These are phyloP conservation scores for Cyprinus carpio DNA, from an alignment of 2,113 vertebrate species.

Conservation along the genomic window DNA sequence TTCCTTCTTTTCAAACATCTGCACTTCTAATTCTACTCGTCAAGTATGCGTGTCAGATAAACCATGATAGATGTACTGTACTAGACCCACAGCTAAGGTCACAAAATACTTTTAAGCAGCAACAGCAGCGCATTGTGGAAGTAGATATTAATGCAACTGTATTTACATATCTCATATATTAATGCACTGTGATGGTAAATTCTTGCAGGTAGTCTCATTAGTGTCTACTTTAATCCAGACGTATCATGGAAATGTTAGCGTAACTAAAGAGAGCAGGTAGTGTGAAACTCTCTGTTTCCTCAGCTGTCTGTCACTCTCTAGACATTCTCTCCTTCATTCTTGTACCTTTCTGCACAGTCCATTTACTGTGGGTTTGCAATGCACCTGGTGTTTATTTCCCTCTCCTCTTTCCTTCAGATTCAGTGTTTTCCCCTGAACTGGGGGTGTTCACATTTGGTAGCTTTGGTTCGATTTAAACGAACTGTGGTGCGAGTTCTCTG, in stretches of 20 bases:
- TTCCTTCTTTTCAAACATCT: slow-evolving; percentile 22
- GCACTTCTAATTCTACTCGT: slow-evolving; percentile 12
- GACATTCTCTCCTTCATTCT: background rate
- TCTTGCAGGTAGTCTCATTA: background rate
- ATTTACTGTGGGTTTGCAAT: slow-evolving; percentile 26
- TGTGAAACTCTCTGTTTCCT: slow-evolving; percentile 5
- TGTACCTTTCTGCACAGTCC: background rate
- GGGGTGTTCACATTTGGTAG: background rate
- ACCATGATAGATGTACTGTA: background rate
- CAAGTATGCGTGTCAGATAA: background rate
- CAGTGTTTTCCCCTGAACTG: background rate
- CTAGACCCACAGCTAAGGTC: background rate
- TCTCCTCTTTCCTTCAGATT: background rate
- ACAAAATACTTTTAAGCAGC: background rate
- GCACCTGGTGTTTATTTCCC: slow-evolving; percentile 22
- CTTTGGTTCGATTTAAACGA: background rate
- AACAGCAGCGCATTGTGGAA: background rate
- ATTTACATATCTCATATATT: background rate
- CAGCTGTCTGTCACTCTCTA: slow-evolving; percentile 25
- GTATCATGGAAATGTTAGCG: background rate
- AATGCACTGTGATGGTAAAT: slow-evolving; percentile 7
- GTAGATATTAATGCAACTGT: background rate
- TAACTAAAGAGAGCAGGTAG: slow-evolving; percentile 19
- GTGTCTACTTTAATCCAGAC: background rate
- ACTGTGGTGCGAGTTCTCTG: background rate